A percentile compares a stretch with the other conserved stretches of the same genome.
phyloP scores from a whole-genome alignment of 2,888 invertebrate species.

The Nysson spinosus region DNA sequence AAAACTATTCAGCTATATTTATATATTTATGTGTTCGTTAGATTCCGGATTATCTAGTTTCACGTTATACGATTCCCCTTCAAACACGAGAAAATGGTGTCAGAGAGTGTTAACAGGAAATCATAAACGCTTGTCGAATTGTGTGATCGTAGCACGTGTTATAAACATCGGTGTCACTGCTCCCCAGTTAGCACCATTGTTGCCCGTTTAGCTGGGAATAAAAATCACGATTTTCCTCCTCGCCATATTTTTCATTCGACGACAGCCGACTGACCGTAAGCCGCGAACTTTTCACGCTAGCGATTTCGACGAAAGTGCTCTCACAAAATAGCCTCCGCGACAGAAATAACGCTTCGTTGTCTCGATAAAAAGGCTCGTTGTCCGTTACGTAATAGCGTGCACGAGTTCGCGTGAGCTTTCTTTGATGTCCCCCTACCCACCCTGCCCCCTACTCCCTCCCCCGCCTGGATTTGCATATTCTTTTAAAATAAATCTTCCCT shows the following conservation, averaged over 20 bases:
- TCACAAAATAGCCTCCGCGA: slow-evolving; percentile 38
- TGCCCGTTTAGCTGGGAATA: slow-evolving; percentile 19
- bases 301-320: slow-evolving; percentile 22
- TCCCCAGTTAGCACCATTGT: slow-evolving; percentile 1
- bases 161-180: slow-evolving; percentile 45
- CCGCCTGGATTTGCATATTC: not conserved
- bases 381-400: slow-evolving; percentile 32
- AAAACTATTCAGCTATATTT: too few species aligned
- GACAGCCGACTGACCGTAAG: slow-evolving; percentile 9
- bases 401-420: slow-evolving; percentile 16
- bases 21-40: too few species aligned
- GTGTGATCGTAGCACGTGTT: slow-evolving; percentile 11
- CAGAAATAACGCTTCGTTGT: slow-evolving; percentile 42
- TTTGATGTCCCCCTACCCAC: too few species aligned
- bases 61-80: too few species aligned
- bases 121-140: too few species aligned
- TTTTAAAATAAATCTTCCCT: not conserved
- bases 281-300: slow-evolving; percentile 18
- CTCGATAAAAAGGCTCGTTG: slow-evolving; percentile 40
- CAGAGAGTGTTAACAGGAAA: too few species aligned
- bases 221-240: slow-evolving; percentile 31
- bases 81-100: too few species aligned
- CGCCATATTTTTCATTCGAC: slow-evolving; percentile 44
- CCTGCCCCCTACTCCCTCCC: too few species aligned
- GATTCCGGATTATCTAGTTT: too few species aligned